These are phyloP conservation scores for Mimachlamys varia DNA, from an alignment of 2,888 invertebrate genomes.

Conservation along the genomic window DNA sequence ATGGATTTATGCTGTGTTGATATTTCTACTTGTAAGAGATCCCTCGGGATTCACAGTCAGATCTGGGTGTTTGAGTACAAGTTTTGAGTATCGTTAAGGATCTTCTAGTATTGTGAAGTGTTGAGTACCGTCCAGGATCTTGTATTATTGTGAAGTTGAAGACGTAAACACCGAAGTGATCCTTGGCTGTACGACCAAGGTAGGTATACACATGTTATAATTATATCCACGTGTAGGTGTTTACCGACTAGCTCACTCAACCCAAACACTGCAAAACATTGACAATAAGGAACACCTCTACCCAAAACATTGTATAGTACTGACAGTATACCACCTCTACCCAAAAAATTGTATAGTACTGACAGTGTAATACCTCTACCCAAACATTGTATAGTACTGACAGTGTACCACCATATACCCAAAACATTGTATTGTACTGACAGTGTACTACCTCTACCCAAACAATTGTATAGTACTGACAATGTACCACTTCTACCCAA, in stretches of 20 bases:
- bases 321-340: background rate
- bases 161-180: background rate
- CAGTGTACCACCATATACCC: background rate
- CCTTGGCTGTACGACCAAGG: background rate
- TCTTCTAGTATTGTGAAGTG: background rate
- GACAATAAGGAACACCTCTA: background rate
- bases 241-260: background rate
- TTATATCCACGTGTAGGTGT: background rate
- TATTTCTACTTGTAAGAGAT: background rate
- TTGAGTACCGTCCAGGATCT: background rate
- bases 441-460: background rate
- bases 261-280: background rate
- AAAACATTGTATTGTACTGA: background rate
- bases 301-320: background rate
- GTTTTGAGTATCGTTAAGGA: background rate
- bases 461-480: background rate
- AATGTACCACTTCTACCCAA: background rate
- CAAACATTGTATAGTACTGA: background rate
- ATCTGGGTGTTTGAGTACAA: background rate
- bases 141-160: background rate
- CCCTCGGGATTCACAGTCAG: background rate
- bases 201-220: slow-evolving; percentile 17
- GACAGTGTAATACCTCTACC: slow-evolving; percentile 1
- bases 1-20: background rate
- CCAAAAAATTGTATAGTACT: background rate